These are phyloP conservation scores for Sinodicranocentrus sp. DNA, from an alignment of 2,888 invertebrate genomes.

Conservation along the genomic window DNA sequence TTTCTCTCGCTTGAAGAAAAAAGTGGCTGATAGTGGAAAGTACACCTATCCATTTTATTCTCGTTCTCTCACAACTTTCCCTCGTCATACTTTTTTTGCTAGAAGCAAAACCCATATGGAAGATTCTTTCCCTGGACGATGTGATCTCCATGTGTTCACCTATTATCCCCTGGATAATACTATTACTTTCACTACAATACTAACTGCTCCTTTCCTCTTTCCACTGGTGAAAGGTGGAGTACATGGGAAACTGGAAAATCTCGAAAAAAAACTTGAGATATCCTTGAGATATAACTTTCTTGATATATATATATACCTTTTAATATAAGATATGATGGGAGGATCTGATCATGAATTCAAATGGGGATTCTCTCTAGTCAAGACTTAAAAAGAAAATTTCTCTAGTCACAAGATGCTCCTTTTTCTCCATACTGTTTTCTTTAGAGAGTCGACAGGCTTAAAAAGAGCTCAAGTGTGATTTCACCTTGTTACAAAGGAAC, in stretches of 20 bases:
- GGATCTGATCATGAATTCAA: conserved; percentile 53
- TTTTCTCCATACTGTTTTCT: no score
- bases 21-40: conserved; percentile 1
- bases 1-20: conserved; percentile 21
- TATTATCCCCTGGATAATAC: conserved; percentile 60
- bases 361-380: conserved; percentile 24
- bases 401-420: no score
- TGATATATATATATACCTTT: conserved; percentile 26
- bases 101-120: neutral
- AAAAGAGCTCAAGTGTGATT: conserved; percentile 60
- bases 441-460: conserved; percentile 31
- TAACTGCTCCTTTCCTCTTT: neutral
- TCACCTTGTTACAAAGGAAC: conserved; percentile 54
- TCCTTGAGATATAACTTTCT: no score
- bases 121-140: conserved; percentile 25
- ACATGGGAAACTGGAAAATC: neutral
- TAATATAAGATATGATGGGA: conserved; percentile 35
- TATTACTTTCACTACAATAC: conserved; percentile 26
- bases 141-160: conserved; percentile 58
- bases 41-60: no score
- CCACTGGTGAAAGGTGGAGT: neutral
- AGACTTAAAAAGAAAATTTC: neutral
- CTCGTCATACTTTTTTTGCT: neutral
- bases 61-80: neutral
- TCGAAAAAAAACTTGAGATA: neutral